These are phyloP conservation scores for Caenorhabditis sp. DNA, from an alignment of 2,888 invertebrate genomes.

Conservation along the genomic window DNA sequence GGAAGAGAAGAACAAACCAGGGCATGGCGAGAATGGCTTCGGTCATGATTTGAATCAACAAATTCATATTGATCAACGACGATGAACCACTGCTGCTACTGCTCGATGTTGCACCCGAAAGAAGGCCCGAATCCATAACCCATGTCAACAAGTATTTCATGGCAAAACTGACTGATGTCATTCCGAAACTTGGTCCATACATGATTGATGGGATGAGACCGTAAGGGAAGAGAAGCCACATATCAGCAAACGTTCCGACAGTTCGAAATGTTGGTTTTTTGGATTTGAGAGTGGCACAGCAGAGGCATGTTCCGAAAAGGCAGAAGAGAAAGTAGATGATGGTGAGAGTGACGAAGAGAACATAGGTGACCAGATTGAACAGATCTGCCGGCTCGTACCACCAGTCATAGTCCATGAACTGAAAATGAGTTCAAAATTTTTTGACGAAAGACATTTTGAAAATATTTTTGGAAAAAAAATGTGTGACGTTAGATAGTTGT, in stretches of 20 bases:
- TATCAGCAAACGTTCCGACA: conserved; percentile 41
- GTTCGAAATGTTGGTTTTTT: conserved; percentile 30
- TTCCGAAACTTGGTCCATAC: conserved; percentile 49
- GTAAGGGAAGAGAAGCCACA: conserved; percentile 52
- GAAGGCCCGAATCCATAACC: conserved; percentile 33
- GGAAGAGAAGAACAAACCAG: conserved; percentile 53
- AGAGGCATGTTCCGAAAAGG: conserved; percentile 49
- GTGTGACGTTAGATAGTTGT: no score
- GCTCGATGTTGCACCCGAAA: conserved; percentile 13
- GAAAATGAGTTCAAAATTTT: conserved; percentile 7
- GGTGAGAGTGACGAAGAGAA: conserved; percentile 42
- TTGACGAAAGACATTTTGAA: no score
- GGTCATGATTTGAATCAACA: conserved; percentile 41
- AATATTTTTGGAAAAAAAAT: no score
- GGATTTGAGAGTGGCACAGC: conserved; percentile 32
- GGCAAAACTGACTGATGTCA: conserved; percentile 44
- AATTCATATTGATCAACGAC: conserved; percentile 33
- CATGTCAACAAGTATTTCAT: conserved; percentile 41
- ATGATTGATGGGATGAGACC: conserved; percentile 42
- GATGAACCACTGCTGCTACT: conserved; percentile 2
- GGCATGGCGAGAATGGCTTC: conserved; percentile 46
- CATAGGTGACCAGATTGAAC: conserved; percentile 47
- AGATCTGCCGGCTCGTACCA: conserved; percentile 50
- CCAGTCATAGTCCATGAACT: conserved; percentile 48
- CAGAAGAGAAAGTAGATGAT: conserved; percentile 51